Evolutionary conservation across 1,140 invertebrate genomes (phyloP), one percentile per base, ranked within the genome.

Genomic region (Drosophila rufa): DNA sequence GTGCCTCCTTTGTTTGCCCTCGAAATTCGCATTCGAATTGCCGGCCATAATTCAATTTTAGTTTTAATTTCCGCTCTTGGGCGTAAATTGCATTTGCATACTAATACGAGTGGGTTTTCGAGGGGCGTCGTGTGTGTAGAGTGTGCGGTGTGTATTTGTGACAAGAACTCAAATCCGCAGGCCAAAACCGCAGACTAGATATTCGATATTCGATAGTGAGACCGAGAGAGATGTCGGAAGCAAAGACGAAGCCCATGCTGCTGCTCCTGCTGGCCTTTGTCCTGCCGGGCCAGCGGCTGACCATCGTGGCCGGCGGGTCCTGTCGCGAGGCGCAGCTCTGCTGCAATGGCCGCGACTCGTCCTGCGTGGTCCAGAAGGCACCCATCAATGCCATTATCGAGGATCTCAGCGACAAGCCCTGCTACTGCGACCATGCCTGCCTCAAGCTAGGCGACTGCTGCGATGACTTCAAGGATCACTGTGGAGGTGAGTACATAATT

Each of bases 381-480:
- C 96, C 96, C 2, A 94, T 96, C 45, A 97, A 97, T 91, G 95
- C 96, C 17, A 97, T 97, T 79, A 95, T 97, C 71, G 96, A 97
- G 90, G 96, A 96, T 77, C 93, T 96, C 53, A 95, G 94, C 71
- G 97, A 97, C 82, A 97, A 97, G 84, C 97, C 97, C 1, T 98
- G 97, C 92, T 97, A 97, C 89, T 98, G 97, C 93, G 97, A 97
- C 93, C 96, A 97, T 91, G 97, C 97, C 36, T 98, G 97, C 90
- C 94, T 98, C 77, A 97, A 97, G 84, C 94, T 97, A 5, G 96
- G 96, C 43, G 97, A 98, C 79, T 98, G 97, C 92, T 98, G 97
- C 93, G 93, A 95, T 3, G 97, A 98, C 92, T 97, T 97, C 91
- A 96, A 97, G 91, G 95, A 97, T 66, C 96, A 96, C 68, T 98